Evolutionary conservation across 2,797 vertebrate genomes (phyloP), one percentile per base, ranked within the genome.

Genomic region (Sparidentex hasta): DNA sequence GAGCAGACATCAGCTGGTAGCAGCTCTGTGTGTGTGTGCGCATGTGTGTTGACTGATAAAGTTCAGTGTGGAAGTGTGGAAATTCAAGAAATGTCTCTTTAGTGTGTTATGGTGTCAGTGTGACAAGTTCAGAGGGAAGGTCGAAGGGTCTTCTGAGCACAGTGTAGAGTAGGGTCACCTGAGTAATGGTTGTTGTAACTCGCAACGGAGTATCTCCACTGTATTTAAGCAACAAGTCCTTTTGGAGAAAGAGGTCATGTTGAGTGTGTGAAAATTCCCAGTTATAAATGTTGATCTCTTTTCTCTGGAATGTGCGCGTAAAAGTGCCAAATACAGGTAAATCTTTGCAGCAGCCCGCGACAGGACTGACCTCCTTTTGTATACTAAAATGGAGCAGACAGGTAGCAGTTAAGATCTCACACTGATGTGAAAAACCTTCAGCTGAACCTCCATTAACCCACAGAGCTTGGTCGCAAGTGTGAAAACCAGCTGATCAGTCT

Each of bases 71-170:
- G 77, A 73, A 70, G 72, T 72, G 72, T 51, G 70, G 81, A 68
- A 85, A 90, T 86, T 86, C 52, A 71, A 84, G 71, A 91, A 90
- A 87, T 85, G 73, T 81, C 68, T 88, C 81, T 77, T 56, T 20
- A 67, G 71, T 65, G 77, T 86, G 87, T 84, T 75, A 70, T 16
- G 52, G 66, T 76, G 72, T 84, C 72, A 70, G 62, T 25, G 71
- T 65, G 70, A 84, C 68, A 79, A 58, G 78, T 88, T 90, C 78
- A 85, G 50, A 62, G 27, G 11, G 70, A 82, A 54, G 38, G 54
- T 59, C 9, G 14, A 21, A 67, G 48, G 38, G 13, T 81, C 43
- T 48, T 11, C 51, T 25, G 21, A 79, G 51, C 18, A 43, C 17
- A 33, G 29, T 23, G 23, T 50, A 25, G 27, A 64, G 20, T 4